Evolutionary conservation across 2,888 invertebrate genomes (phyloP).

Genomic region (Abrostola tripartita): DNA sequence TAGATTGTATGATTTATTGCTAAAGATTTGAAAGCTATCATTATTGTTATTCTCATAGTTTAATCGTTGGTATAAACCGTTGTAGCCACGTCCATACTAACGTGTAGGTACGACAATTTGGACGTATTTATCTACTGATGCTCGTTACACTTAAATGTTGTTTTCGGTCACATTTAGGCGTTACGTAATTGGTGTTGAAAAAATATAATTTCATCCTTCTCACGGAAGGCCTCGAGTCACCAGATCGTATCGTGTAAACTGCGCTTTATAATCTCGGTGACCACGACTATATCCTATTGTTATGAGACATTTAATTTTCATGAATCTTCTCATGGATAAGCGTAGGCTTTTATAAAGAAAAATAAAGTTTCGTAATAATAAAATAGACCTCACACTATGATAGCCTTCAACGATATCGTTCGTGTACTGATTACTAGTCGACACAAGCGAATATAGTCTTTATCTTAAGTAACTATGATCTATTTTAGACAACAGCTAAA

Average conservation of each 20-base stretch:
- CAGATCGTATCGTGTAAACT: conserved; percentile 83
- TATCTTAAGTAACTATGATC: conserved; percentile 36
- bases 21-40: conserved; percentile 50
- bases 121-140: conserved; percentile 58
- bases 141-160: conserved; percentile 70
- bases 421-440: conserved; percentile 39
- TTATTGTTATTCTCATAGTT: conserved; percentile 52
- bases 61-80: conserved; percentile 20
- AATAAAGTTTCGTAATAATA: conserved; percentile 66
- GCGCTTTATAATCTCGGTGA: conserved; percentile 78
- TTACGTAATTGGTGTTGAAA: conserved; percentile 80
- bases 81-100: conserved; percentile 61
- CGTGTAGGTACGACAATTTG: conserved; percentile 61
- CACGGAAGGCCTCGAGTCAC: conserved; percentile 74
- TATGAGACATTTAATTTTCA: conserved; percentile 80
- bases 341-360: conserved; percentile 61
- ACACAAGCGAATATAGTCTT: conserved; percentile 49
- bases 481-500: conserved; percentile 38
- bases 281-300: conserved; percentile 74
- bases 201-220: conserved; percentile 77
- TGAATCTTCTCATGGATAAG: conserved; percentile 71
- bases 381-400: conserved; percentile 79
- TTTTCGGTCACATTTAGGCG: conserved; percentile 75
- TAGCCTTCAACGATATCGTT: conserved; percentile 67
- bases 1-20: conserved; percentile 58